Percentiles rank a stretch among this genome's conserved stretches.
phyloP scores from a whole-genome alignment of 2,797 vertebrate species.

The Amazonetta brasiliensis region DNA sequence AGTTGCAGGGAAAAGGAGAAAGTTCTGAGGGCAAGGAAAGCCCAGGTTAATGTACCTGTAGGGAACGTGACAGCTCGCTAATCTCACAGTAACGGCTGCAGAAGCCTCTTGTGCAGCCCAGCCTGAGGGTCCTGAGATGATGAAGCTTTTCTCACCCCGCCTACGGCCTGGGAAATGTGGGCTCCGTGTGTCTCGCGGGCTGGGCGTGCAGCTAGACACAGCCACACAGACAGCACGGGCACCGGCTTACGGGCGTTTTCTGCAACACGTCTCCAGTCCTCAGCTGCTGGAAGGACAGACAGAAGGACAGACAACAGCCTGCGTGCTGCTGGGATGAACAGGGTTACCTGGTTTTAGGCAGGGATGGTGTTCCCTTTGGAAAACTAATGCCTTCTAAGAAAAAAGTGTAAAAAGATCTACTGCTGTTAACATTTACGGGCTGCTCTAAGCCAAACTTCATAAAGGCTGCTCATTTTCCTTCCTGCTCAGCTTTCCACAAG shows the following conservation, averaged over 20 bases:
- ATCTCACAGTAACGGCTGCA: fast-evolving
- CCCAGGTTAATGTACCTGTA: fast-evolving
- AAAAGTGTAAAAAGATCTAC: background rate
- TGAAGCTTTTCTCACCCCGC: background rate
- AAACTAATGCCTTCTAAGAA: background rate
- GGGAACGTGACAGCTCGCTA: fast-evolving
- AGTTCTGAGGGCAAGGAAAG: background rate
- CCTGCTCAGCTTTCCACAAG: background rate
- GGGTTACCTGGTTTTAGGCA: background rate
- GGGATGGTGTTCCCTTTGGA: background rate
- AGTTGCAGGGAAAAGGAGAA: too few relatives aligned
- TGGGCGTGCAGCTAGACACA: fast-evolving
- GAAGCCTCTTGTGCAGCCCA: background rate
- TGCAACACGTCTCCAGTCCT: background rate
- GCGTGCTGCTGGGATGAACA: background rate
- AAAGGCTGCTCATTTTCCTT: background rate
- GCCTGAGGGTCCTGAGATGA: background rate
- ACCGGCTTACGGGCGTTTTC: fast-evolving
- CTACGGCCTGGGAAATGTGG: background rate
- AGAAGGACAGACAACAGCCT: background rate
- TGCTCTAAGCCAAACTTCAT: background rate
- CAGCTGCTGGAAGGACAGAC: background rate
- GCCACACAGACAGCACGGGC: fast-evolving
- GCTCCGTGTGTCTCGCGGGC: fast-evolving
- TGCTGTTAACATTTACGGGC: background rate